Conservation (phyloP, 2,113 vertebrate genomes). For the Barbus barbus region DNA sequence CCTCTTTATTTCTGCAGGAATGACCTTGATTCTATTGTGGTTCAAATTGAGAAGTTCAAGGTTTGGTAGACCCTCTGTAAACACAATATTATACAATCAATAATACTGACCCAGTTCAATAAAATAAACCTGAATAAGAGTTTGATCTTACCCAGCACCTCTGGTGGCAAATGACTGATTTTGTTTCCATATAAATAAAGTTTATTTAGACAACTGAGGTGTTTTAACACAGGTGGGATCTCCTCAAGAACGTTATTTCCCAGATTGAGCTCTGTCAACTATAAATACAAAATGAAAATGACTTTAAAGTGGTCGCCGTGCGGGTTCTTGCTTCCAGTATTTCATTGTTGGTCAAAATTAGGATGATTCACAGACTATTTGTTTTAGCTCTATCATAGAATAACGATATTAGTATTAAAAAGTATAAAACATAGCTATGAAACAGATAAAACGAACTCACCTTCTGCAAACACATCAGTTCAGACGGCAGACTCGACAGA, state of each 20-base stretch:
- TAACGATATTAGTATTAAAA: not conserved
- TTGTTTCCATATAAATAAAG: constrained; percentile 81
- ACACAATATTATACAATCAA: not conserved
- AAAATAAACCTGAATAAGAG: not conserved
- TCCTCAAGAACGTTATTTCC: constrained; percentile 82
- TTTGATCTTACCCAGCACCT: constrained; percentile 71
- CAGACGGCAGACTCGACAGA: constrained; percentile 62
- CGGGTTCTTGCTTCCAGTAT: not conserved
- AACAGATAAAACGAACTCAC: constrained; percentile 53
- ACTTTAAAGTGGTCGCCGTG: too few species aligned
- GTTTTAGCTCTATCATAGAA: not conserved
- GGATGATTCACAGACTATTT: not conserved
- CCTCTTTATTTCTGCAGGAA: constrained; percentile 72
- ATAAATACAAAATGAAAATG: constrained; percentile 17
- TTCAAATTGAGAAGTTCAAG: constrained; percentile 80
- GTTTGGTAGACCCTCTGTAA: constrained; percentile 73
- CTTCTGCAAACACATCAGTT: constrained; percentile 59
- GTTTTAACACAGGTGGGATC: constrained; percentile 76
- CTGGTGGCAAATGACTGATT: constrained; percentile 65
- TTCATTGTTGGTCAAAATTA: not conserved
- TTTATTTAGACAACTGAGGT: constrained; percentile 74
- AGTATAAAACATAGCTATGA: not conserved
- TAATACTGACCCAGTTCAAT: not conserved
- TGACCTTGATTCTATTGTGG: constrained; percentile 71
- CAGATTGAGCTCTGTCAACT: constrained; percentile 77